Base-by-base conservation (phyloP, 2,797 vertebrate genomes). In the Margarornis squamiger region DNA sequence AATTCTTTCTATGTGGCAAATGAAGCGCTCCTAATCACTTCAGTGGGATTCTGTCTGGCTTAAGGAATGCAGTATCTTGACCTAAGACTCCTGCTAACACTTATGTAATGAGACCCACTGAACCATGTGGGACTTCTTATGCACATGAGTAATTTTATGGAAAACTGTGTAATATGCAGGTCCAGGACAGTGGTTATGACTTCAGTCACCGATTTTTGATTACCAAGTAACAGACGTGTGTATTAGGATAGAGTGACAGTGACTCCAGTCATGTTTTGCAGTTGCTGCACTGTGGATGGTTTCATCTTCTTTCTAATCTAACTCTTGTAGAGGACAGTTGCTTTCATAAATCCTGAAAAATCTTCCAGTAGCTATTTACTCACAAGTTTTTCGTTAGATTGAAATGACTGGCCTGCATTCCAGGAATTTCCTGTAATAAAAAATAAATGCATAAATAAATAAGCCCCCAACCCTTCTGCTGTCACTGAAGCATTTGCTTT, bases 11-110 rank as follows among this genome's bases (percentile, higher is more conserved):
- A 0, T 75, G 84, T 66, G 77, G 62, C 59, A 94, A 90, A 93
- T 76, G 70, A 88, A 93, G 76, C 15, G 5, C 83, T 95, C 71
- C 62, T 92, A 90, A 93, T 95, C 90, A 84, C 86, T 95, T 94
- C 70, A 78, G 2, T 55, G 76, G 61, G 76, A 86, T 95, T 93
- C 90, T 48, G 66, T 94, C 92, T 95, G 92, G 46, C 63, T 86
- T 90, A 39, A 95, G 93, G 96, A 95, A 95, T 93, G 94, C 71
- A 8, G 51, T 48, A 86, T 75, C 80, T 43, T 95, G 92, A 97
- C 94, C 94, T 90, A 62, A 86, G 92, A 78, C 82, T 92, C n/a
- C 73, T 88, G 58, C 66, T 86, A 81, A 55, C 66, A 48, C 73
- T 93, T 94, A 67, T 0, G 9, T 93, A 84, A 78, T 59, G 54